Evolutionary conservation across 2,113 vertebrate species (phyloP).

Genomic region (Macrotis lagotis): DNA sequence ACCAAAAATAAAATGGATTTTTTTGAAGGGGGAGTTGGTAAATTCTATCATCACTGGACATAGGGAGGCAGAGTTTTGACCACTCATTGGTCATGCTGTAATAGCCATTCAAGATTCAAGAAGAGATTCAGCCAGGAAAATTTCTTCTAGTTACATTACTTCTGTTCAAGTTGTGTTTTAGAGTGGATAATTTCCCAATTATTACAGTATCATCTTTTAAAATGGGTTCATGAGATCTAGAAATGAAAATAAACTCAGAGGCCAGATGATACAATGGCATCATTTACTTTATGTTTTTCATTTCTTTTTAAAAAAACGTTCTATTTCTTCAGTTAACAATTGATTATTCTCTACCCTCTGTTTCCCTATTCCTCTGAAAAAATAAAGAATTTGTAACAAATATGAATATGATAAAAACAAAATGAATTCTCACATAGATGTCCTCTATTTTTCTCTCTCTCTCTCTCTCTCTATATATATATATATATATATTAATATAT

Average conservation of each 20-base stretch:
- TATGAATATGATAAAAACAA: not conserved
- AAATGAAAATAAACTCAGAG: not conserved
- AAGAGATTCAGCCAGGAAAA: not conserved
- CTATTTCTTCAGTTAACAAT: not conserved
- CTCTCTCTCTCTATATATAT: too few relatives aligned
- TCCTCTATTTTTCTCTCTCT: too few relatives aligned
- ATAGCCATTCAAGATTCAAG: not conserved
- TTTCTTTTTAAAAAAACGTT: not conserved
- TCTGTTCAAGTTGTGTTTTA: not conserved
- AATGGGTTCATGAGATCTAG: not conserved
- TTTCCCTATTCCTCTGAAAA: not conserved
- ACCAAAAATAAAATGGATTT: not conserved
- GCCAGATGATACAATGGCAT: not conserved
- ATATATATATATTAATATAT: too few relatives aligned
- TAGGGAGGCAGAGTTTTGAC: not conserved
- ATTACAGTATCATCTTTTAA: not conserved
- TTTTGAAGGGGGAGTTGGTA: not conserved
- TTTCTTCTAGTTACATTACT: not conserved
- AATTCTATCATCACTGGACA: not conserved
- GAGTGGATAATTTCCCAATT: not conserved
- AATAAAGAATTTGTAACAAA: not conserved
- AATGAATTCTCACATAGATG: not conserved
- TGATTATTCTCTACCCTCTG: not conserved
- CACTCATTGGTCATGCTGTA: not conserved
- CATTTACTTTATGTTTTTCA: not conserved